Evolutionary conservation across 1,140 invertebrate species (phyloP).

Genomic region (Sweltsa coloradensis): DNA sequence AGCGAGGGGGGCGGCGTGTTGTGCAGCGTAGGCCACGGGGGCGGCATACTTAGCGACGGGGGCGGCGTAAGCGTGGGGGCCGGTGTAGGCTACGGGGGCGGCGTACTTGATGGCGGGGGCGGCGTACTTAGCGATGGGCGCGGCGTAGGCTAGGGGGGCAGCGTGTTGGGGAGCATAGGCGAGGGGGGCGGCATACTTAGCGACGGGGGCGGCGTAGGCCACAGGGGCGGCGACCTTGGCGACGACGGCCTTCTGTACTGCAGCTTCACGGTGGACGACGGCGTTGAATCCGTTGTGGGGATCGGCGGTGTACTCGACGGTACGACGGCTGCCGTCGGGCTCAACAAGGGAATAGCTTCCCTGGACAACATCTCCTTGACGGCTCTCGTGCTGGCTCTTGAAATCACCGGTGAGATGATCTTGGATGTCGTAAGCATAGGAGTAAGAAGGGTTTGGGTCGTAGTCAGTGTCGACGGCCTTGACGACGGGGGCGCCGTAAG

Average conservation of each 20-base stretch:
- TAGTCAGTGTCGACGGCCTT: slow-evolving; percentile 19
- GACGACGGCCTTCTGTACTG: slow-evolving; percentile 3
- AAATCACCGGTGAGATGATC: slow-evolving; percentile 15
- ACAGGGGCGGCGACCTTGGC: slow-evolving; percentile 19
- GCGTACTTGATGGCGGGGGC: slow-evolving; percentile 13
- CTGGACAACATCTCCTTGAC: slow-evolving; percentile 15
- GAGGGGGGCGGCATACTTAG: slow-evolving; percentile 10
- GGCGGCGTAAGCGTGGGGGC: slow-evolving; percentile 11
- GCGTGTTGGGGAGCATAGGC: neutral
- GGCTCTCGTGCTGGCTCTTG: slow-evolving; percentile 14
- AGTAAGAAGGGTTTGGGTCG: slow-evolving; percentile 11
- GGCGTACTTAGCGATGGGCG: slow-evolving; percentile 8
- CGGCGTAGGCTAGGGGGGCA: slow-evolving; percentile 3
- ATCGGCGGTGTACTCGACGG: slow-evolving; percentile 17
- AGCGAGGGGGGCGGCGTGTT: slow-evolving; percentile 13
- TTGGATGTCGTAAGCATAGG: slow-evolving; percentile 13
- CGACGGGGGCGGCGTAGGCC: slow-evolving; percentile 10
- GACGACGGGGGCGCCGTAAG: slow-evolving; percentile 25
- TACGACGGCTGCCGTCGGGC: slow-evolving; percentile 15
- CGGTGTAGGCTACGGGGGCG: slow-evolving; percentile 13
- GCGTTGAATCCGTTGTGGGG: slow-evolving; percentile 19
- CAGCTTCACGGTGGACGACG: slow-evolving; percentile 13
- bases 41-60: slow-evolving; percentile 27
- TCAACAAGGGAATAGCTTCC: slow-evolving; percentile 15
- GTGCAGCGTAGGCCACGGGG: slow-evolving; percentile 16